These are phyloP conservation scores for Penaeus vannamei DNA, from an alignment of 1,140 invertebrate genomes.

Conservation along the genomic window DNA sequence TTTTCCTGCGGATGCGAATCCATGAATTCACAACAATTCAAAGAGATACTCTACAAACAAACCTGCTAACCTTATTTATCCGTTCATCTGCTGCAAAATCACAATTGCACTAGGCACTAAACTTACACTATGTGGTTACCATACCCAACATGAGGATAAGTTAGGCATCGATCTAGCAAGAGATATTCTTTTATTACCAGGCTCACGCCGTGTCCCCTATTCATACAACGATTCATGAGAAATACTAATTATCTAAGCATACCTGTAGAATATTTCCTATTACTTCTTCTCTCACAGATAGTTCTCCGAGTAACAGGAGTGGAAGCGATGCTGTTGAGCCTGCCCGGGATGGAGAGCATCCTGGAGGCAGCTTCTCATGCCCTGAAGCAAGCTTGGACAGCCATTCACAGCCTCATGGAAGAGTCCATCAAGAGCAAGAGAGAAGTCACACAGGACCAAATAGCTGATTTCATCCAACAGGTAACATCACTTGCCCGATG, in stretches of 20 bases:
- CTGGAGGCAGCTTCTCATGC: conserved; percentile 20
- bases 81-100: not conserved
- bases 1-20: no score
- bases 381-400: conserved; percentile 36
- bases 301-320: conserved; percentile 56
- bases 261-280: no score
- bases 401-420: not conserved
- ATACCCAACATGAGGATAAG: no score
- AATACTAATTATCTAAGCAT: no score
- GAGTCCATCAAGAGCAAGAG: conserved; percentile 39
- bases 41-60: not conserved
- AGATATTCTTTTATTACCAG: no score
- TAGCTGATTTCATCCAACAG: conserved; percentile 57
- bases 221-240: no score
- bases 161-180: no score
- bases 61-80: not conserved
- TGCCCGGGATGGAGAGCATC: conserved; percentile 38
- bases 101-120: not conserved
- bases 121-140: no score
- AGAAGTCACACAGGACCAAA: conserved; percentile 44
- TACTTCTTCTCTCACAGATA: conserved; percentile 3
- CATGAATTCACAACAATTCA: no score
- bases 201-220: no score
- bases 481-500: conserved; percentile 20
- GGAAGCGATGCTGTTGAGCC: conserved; percentile 56